A percentile compares a stretch with the other conserved stretches of the same genome.
phyloP scores from a whole-genome alignment of 2,113 vertebrate species.

The Columba livia region DNA sequence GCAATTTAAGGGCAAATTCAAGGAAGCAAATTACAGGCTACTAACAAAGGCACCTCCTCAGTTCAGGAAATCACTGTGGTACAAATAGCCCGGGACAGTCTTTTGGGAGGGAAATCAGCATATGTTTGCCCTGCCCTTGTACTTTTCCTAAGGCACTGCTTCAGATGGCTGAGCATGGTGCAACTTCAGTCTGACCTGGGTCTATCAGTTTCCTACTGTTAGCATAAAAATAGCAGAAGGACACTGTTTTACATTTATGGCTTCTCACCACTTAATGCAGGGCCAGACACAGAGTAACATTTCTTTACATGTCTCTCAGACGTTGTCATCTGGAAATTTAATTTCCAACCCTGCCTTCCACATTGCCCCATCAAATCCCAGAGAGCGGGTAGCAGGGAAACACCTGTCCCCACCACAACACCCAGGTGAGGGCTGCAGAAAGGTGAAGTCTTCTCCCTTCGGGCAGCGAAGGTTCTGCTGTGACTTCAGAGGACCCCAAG shows the following conservation, averaged over 20 bases:
- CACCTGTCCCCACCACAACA: fast-evolving
- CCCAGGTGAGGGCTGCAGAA: neutral
- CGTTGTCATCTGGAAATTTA: neutral
- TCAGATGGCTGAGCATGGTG: neutral
- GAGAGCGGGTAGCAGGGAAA: neutral
- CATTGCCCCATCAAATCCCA: neutral
- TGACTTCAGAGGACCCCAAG: neutral
- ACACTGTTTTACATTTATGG: neutral
- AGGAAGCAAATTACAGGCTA: conserved; percentile 23
- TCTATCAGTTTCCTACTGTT: neutral
- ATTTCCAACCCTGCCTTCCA: neutral
- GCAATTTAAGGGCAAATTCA: neutral
- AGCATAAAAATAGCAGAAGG: conserved; percentile 17
- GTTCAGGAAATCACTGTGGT: neutral
- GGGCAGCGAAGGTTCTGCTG: neutral
- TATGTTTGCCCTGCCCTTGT: neutral
- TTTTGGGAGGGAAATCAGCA: neutral
- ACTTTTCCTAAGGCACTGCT: neutral
- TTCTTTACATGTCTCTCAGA: neutral
- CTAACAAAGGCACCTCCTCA: neutral
- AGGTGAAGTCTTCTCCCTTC: neutral
- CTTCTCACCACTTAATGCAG: neutral
- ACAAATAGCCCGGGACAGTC: neutral
- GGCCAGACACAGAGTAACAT: neutral
- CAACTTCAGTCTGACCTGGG: neutral